Base-by-base conservation (phyloP, 2,888 invertebrate genomes). In the Mythimna loreyi region DNA sequence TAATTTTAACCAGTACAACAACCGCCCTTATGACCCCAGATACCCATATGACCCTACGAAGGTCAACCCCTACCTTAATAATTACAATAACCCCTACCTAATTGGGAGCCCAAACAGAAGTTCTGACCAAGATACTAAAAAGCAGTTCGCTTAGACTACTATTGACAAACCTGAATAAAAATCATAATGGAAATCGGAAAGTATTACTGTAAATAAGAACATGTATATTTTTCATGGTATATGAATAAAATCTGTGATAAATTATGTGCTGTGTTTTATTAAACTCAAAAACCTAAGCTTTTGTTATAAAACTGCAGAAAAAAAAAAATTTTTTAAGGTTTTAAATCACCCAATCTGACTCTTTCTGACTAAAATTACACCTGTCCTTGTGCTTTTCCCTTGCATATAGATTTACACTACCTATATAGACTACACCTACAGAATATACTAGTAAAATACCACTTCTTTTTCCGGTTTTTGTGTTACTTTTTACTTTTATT, bases 11-110 rank as follows among this genome's bases (percentile, higher is more conserved):
- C 87, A 87, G 9, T 88, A 87, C 70, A 89, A 86, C 72, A 87
- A 89, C 58, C 82, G 86, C 33, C 78, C 87, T 68, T 76, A 85
- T 59, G 90, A 92, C 33, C 78, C 89, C 1, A 88, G 87, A 73
- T 89, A 88, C 57, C 86, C 87, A 4, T 86, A 89, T 56, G 84
- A 90, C 52, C 60, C 81, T 1, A 60, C 78, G 0, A 87, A 84
- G 28, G 83, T 85, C 57, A 89, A 90, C 43, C 82, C 87, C 43
- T 82, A 83, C 65, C 83, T 81, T 45, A 79, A 67, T 45, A 61
- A 57, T 13, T 87, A 87, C 49, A 79, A 75, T 62, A 89, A 86
- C 50, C 84, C 83, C 4, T 86, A 84, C 52, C 74, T 79, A 55
- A 59, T 80, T 50, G 69, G 75, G n/a, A 56, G 43, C 28, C 63